phyloP scores from a whole-genome alignment of 2,797 vertebrate genomes.

The Numenius phaeopus region DNA sequence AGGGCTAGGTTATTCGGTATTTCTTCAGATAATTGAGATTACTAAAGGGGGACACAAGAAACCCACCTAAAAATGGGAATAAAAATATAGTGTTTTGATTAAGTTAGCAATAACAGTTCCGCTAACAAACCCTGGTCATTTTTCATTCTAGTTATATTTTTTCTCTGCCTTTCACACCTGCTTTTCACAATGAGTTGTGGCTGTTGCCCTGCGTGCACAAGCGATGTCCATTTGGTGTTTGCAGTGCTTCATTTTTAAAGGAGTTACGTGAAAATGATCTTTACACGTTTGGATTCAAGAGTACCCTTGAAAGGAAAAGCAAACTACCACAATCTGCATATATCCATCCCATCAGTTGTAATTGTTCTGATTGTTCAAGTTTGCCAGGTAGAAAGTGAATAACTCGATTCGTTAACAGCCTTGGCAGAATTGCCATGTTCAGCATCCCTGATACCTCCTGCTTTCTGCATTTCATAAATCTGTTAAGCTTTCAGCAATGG shows the following conservation, averaged over 20 bases:
- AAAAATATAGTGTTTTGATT: neutral
- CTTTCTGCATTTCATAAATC: neutral
- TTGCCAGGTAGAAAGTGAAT: neutral
- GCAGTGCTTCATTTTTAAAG: neutral
- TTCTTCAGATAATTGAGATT: neutral
- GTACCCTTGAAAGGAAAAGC: neutral
- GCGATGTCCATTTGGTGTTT: neutral
- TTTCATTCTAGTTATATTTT: neutral
- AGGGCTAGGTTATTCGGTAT: neutral
- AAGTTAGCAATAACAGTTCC: neutral
- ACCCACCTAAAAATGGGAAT: neutral
- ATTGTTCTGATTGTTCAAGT: neutral
- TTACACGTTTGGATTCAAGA: neutral
- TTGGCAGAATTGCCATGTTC: neutral
- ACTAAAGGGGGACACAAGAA: neutral
- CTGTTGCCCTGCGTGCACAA: neutral
- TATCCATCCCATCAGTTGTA: neutral
- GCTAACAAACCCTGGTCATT: neutral
- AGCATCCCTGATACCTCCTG: neutral
- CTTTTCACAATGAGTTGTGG: neutral
- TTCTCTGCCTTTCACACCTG: neutral
- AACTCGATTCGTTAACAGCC: neutral
- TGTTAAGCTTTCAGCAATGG: neutral
- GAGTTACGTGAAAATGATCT: neutral
- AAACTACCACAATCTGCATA: neutral